Base-by-base conservation (phyloP, 2,888 invertebrate species). In the Pycnomerus fuliginosus region DNA sequence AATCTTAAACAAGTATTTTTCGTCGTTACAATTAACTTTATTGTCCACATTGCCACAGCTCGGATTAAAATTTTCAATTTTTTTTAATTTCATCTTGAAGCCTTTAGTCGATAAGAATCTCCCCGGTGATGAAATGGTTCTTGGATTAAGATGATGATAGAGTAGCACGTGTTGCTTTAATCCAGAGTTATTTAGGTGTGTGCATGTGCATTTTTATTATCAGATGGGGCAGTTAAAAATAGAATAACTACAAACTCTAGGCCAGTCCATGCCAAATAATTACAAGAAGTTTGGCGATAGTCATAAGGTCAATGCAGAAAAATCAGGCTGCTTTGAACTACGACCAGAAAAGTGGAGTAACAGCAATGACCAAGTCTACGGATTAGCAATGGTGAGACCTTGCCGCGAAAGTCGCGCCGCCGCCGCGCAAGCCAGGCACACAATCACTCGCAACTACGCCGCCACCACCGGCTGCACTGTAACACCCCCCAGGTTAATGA, bases 381-480 rank as follows among this genome's bases (percentile, higher is more conserved):
- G 40, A 46, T 46, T 41, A 46, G 31, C 31, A 25, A 35, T 32
- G 16, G 41, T 36, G 33, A 41, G 33, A 41, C 46, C 41, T 33
- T 33, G 41, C 30, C 37, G 28, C 37, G 41, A 36, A 15, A 33
- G 36, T 28, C 39, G 41, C 35, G 39, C 28, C 43, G 35, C 38
- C 48, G 38, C 27, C 47, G 44, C 62, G 57, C 57, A 65, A 68
- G 67, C 64, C 68, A 69, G 60, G 63, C 67, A 67, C 64, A 61
- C 65, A 62, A 48, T 63, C 68, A 65, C 63, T 67, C 69, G 60
- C 63, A 64, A 62, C 65, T 53, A 66, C 64, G 67, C 68, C 69
- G 64, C 66, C 68, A 69, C 68, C 68, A 69, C 64, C 62, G 68
- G 67, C 70, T 70, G 71, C 72, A 69, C 64, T 70, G 71, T 72